phyloP scores from a whole-genome alignment of 1,140 invertebrate species.

The Oscheius sp. region DNA sequence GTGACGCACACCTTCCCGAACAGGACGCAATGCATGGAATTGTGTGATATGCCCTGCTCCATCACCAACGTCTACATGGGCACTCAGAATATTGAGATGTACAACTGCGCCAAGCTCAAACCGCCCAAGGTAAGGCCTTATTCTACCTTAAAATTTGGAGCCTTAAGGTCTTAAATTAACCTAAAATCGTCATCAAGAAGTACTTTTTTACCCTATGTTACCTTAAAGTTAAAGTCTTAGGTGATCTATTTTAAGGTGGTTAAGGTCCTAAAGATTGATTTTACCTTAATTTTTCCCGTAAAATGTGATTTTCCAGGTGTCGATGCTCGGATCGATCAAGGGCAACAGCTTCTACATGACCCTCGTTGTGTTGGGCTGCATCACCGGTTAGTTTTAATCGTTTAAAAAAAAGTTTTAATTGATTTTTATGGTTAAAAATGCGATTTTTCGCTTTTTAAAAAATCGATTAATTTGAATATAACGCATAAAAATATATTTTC shows the following conservation, averaged over 20 bases:
- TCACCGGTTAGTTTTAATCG: background rate
- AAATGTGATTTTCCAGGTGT: conserved; percentile 1
- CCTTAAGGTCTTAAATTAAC: too few species aligned
- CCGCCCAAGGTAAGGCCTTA: conserved; percentile 7
- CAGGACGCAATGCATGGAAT: background rate
- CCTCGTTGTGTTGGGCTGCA: background rate
- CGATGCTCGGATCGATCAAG: conserved; percentile 13
- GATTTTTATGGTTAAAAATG: background rate
- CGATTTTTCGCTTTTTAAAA: too few species aligned
- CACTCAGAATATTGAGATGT: background rate
- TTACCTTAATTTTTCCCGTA: too few species aligned
- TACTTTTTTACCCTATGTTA: too few species aligned
- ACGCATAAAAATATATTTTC: too few species aligned
- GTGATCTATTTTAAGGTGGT: too few species aligned
- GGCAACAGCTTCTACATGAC: conserved; percentile 19
- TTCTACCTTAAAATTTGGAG: too few species aligned
- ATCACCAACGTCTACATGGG: conserved; percentile 17
- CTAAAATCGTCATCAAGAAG: too few species aligned
- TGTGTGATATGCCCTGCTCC: conserved; percentile 11
- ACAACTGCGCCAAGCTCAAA: conserved; percentile 10
- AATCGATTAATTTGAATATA: too few species aligned
- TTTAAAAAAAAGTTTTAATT: background rate
- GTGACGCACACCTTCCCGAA: conserved; percentile 19
- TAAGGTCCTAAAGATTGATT: too few species aligned
- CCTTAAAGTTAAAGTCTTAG: too few species aligned